A percentile compares a stretch with the other conserved stretches of the same genome.
These are phyloP conservation scores for Apotomis turbidana DNA, from an alignment of 2,888 invertebrate genomes.

Conservation along the genomic window DNA sequence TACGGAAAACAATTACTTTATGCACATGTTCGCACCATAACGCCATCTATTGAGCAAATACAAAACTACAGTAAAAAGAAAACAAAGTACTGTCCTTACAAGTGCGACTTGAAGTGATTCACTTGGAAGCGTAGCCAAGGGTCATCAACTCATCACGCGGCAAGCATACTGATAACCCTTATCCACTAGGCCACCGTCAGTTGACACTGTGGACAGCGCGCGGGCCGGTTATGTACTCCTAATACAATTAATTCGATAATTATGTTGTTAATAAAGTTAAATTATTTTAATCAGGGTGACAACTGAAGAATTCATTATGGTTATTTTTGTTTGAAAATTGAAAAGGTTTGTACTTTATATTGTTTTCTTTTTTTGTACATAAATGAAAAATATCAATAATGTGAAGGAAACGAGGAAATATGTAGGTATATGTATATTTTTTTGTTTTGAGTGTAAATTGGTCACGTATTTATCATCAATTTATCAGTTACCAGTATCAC, in stretches of 20 bases:
- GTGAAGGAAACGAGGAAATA: no score
- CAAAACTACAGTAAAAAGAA: background rate
- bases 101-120: slow-evolving; percentile 3
- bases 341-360: slow-evolving; percentile 8
- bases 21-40: no score
- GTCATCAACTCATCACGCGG: slow-evolving; percentile 35
- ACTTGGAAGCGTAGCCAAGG: slow-evolving; percentile 20
- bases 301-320: background rate
- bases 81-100: slow-evolving; percentile 11
- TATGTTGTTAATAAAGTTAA: slow-evolving; percentile 9
- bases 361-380: background rate
- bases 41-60: no score
- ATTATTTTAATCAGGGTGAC: slow-evolving; percentile 1
- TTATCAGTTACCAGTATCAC: no score
- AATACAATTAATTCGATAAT: slow-evolving; percentile 29
- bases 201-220: slow-evolving; percentile 13
- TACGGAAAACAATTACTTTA: no score
- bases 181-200: slow-evolving; percentile 13
- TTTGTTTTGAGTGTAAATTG: no score
- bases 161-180: slow-evolving; percentile 41
- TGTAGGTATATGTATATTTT: no score
- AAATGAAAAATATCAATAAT: no score
- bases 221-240: slow-evolving; percentile 27
- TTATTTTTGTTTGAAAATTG: background rate
- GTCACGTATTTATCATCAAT: no score